Conservation (phyloP, 2,888 invertebrate species). For the Parnassius mnemosyne region DNA sequence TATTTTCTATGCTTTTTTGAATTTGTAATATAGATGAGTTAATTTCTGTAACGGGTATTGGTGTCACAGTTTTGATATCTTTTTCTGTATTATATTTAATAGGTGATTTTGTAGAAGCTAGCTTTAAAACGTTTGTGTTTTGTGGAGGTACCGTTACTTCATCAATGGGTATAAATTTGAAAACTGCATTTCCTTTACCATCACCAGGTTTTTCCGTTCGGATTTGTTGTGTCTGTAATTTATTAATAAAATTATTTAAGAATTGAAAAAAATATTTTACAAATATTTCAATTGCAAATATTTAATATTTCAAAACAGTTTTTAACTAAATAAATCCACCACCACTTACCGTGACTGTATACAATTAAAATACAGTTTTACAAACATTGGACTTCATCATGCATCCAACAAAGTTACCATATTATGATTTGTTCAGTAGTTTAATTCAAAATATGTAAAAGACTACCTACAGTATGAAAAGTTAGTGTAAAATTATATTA, state of each 20-base stretch:
- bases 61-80: slow-evolving; percentile 49
- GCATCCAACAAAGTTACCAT: slow-evolving; percentile 17
- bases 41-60: slow-evolving; percentile 55
- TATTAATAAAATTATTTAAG: slow-evolving; percentile 32
- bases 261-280: slow-evolving; percentile 6
- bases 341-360: slow-evolving; percentile 59
- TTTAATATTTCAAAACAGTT: neutral
- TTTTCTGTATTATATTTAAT: slow-evolving; percentile 44
- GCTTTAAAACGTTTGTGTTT: slow-evolving; percentile 68
- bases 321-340: slow-evolving; percentile 37
- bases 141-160: slow-evolving; percentile 62
- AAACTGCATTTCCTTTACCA: slow-evolving; percentile 61
- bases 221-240: slow-evolving; percentile 78
- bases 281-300: neutral
- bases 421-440: neutral
- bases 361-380: slow-evolving; percentile 11
- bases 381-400: slow-evolving; percentile 15
- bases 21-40: slow-evolving; percentile 57
- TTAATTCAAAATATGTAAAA: neutral
- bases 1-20: slow-evolving; percentile 42
- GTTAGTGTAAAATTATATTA: slow-evolving; percentile 13
- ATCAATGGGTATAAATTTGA: slow-evolving; percentile 75
- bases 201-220: slow-evolving; percentile 72
- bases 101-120: slow-evolving; percentile 60
- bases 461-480: slow-evolving; percentile 30